These are phyloP conservation scores for Perithous albicinctus DNA, from an alignment of 2,888 invertebrate species.

Conservation along the genomic window DNA sequence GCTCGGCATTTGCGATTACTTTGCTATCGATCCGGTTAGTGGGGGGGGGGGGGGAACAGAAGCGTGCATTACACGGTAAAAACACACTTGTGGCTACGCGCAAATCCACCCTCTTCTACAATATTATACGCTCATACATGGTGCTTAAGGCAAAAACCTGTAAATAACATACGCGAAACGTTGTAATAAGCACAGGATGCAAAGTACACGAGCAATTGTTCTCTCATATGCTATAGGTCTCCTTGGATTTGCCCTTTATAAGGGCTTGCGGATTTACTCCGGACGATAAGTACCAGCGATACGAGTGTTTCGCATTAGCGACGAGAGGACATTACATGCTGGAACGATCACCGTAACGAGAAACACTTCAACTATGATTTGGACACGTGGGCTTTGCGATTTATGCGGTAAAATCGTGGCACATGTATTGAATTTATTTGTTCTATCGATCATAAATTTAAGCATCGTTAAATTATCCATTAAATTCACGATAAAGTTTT, in stretches of 20 bases:
- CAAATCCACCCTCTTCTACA: constrained; percentile 25
- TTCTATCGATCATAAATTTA: neutral
- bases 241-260: constrained; percentile 1
- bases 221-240: neutral
- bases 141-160: constrained; percentile 31
- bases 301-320: neutral
- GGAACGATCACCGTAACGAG: neutral
- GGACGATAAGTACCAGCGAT: neutral
- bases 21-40: constrained; percentile 68
- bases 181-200: constrained; percentile 50
- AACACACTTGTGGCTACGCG: constrained; percentile 55
- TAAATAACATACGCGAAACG: constrained; percentile 51
- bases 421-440: neutral
- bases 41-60: too few relatives aligned
- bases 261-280: constrained; percentile 1
- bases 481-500: neutral
- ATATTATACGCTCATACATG: constrained; percentile 45
- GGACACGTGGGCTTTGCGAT: neutral
- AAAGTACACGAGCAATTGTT: neutral
- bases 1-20: constrained; percentile 67
- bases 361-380: constrained; percentile 1
- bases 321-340: neutral
- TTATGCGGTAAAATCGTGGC: neutral
- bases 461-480: neutral
- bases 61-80: constrained; percentile 32